Percentiles rank a stretch among this genome's conserved stretches.
Conservation (phyloP, 1,140 invertebrate species). For the Mercenaria mercenaria region DNA sequence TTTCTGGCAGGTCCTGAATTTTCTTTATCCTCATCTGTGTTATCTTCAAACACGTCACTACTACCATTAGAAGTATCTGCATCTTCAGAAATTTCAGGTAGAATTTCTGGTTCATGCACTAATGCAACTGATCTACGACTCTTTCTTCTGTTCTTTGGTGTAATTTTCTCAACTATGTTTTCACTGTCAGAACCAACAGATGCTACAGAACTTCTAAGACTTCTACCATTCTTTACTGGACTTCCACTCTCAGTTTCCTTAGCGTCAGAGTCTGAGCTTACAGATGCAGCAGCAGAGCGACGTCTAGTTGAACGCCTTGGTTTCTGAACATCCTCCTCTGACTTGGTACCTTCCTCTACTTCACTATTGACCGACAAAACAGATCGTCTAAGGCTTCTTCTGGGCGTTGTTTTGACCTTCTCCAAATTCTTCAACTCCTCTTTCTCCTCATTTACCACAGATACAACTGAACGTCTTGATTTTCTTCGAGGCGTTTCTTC, state of each 20-base stretch:
- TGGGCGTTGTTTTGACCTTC: not conserved
- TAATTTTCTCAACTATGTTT: not conserved
- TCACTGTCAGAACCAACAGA: not conserved
- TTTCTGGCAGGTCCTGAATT: not conserved
- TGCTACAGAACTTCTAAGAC: conserved; percentile 16
- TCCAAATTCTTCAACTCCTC: not conserved
- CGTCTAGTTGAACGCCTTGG: not conserved
- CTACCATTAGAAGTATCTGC: conserved; percentile 13
- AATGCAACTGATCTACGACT: conserved; percentile 42
- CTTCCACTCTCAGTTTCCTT: conserved; percentile 11
- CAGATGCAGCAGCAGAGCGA: not conserved
- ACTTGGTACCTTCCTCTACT: not conserved
- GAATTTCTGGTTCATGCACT: not conserved
- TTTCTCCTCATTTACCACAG: not conserved
- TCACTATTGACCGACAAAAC: not conserved
- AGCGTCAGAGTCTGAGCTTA: not conserved
- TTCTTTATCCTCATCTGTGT: not conserved
- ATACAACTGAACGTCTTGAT: conserved; percentile 6
- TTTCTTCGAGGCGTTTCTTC: not conserved
- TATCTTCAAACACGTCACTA: conserved; percentile 41
- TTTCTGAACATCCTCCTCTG: not conserved
- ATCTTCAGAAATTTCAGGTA: not conserved
- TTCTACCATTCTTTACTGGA: conserved; percentile 10
- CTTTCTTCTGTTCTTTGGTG: not conserved
- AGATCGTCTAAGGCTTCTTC: not conserved